Percentiles rank a stretch among this genome's conserved stretches.
Evolutionary conservation across 2,113 vertebrate species (phyloP).

Genomic region (western clawed frog (Xenopus tropicalis)): UCB_Xtro_10.0 CM004443.2:175391501-175392000

Average conservation of each 20-base stretch:
- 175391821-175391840: background rate
- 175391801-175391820: background rate
- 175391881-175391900: too few relatives aligned
- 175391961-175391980: too few relatives aligned
- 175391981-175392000: too few relatives aligned
- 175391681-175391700: conserved; percentile 44
- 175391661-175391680: conserved; percentile 43
- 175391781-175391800: background rate
- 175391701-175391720: conserved; percentile 42
- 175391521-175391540: background rate
- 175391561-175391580: conserved; percentile 39
- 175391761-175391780: background rate
- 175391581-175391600: conserved; percentile 41
- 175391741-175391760: conserved; percentile 21
- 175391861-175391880: too few relatives aligned
- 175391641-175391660: conserved; percentile 40
- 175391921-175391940: too few relatives aligned
- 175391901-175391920: too few relatives aligned
- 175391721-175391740: conserved; percentile 18
- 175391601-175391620: conserved; percentile 42
- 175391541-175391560: conserved; percentile 13
- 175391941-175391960: too few relatives aligned
- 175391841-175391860: too few relatives aligned
- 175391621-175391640: conserved; percentile 40
- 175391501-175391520: background rate